These are phyloP conservation scores for Tolmerus cingulatus DNA, from an alignment of 2,888 invertebrate genomes.

Conservation along the genomic window DNA sequence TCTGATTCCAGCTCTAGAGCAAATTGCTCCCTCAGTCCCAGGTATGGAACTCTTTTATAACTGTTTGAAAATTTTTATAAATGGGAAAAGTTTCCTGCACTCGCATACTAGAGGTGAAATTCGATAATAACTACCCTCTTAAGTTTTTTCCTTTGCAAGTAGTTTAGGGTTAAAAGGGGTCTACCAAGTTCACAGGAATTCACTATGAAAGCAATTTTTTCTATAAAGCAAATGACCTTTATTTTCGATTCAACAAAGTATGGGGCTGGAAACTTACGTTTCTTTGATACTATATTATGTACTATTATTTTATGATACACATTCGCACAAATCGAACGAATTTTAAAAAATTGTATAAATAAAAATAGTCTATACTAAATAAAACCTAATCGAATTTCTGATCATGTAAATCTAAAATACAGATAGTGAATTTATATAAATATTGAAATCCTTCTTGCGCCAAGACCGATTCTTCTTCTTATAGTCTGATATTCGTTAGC, in stretches of 20 bases:
- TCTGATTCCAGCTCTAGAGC: neutral
- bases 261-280: neutral
- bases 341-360: too few relatives aligned
- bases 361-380: too few relatives aligned
- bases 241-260: neutral
- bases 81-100: neutral
- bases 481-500: too few relatives aligned
- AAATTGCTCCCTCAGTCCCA: slow-evolving; percentile 1
- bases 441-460: too few relatives aligned
- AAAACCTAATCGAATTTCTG: too few relatives aligned
- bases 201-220: neutral
- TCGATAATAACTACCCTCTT: neutral
- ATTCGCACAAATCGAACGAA: too few relatives aligned
- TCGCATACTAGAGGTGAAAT: neutral
- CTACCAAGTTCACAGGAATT: neutral
- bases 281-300: too few relatives aligned
- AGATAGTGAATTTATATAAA: too few relatives aligned
- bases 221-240: too few relatives aligned
- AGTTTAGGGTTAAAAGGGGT: neutral
- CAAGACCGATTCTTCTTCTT: too few relatives aligned
- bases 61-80: neutral
- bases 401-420: too few relatives aligned
- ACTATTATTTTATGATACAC: too few relatives aligned
- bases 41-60: slow-evolving; percentile 16
- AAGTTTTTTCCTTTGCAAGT: neutral